Evolutionary conservation across 2,113 vertebrate species (phyloP), one percentile per base, ranked within the genome.

Genomic region (Catharus fuscescens): DNA sequence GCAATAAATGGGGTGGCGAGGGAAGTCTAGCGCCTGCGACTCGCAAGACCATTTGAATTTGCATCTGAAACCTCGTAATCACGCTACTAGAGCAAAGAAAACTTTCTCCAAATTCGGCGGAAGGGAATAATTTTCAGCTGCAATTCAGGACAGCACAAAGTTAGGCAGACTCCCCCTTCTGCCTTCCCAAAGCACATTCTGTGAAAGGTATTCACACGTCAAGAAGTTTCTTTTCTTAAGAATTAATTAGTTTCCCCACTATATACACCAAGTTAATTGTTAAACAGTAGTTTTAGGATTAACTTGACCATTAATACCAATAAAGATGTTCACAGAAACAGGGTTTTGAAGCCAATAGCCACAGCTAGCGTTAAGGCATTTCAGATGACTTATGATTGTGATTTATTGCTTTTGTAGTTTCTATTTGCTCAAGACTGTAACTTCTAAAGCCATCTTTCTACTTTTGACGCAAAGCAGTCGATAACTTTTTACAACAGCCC

Each of bases 321-420:
- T 96, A 74, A 83, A 93, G 93, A 93, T 80, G 90, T 92, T 97
- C 95, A 80, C 73, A 95, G 88, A 94, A 94, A 93, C 78, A 62
- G 79, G 42, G 72, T 47, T 93, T 96, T 93, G 92, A 82, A 94
- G 90, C 94, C 83, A 83, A 90, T 91, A 83, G 92, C 88, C 84
- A 88, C 60, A 95, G 77, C 91, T 97, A 93, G 96, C 70, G 34
- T 96, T 94, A 96, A 97, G 96, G 94, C 95, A 96, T 96, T 92
- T 96, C 95, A 94, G 80, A 97, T 98, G 98, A 97, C 97, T 97
- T 98, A 97, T 96, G 93, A 95, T 96, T 92, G 96, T 99, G 98
- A 99, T 98, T 98, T 98, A 99, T 99, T 96, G 97, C 97, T 95
- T 97, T 74, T 79, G 91, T 92, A 96, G 91, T 97, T 98, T 97